Base-by-base conservation (phyloP, 2,797 vertebrate genomes). In the Alfaro cultratus region DNA sequence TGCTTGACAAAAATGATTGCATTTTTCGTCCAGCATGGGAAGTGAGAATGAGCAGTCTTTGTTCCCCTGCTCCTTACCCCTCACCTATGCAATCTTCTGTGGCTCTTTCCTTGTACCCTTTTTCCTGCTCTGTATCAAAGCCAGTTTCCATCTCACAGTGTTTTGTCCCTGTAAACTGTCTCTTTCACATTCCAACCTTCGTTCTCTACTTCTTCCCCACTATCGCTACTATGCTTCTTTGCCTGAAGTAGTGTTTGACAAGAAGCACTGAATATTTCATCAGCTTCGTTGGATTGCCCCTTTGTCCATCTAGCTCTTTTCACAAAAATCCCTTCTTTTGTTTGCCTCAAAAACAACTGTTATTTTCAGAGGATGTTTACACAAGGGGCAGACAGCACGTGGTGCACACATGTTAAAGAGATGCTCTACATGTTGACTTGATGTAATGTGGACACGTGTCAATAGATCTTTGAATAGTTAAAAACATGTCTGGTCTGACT, bases 201-300 rank as follows among this genome's bases (percentile, higher is more conserved):
- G 78, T 85, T 72, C 80, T 80, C 67, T 10, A 75, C 73, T 49
- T 85, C 83, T 83, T 49, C 74, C 73, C 74, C 74, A 57, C 78
- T 77, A 36, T 72, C 74, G 21, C 41, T 39, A 45, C 75, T 78
- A 75, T n/a, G 46, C 84, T 76, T 80, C 81, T 87, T 88, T 80
- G 83, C 88, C 87, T 88, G 87, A 82, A 81, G 87, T 86, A 87
- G 83, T 82, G 92, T 93, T 90, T 94, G 92, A 95, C 90, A 92
- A 78, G 86, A 92, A 91, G 88, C 80, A 51, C 87, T 95, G 88
- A 95, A 94, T 94, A 94, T 93, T 95, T 95, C 88, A 94, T 93
- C 87, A 90, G 84, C 85, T 82, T 80, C 79, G 86, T 87, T 91
- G 87, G 85, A 88, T 90, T 82, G 68, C 68, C 74, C 77, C 62